A percentile compares a stretch with the other conserved stretches of the same genome.
Conservation (phyloP, 2,888 invertebrate genomes). For the Oasisia sp. region DNA sequence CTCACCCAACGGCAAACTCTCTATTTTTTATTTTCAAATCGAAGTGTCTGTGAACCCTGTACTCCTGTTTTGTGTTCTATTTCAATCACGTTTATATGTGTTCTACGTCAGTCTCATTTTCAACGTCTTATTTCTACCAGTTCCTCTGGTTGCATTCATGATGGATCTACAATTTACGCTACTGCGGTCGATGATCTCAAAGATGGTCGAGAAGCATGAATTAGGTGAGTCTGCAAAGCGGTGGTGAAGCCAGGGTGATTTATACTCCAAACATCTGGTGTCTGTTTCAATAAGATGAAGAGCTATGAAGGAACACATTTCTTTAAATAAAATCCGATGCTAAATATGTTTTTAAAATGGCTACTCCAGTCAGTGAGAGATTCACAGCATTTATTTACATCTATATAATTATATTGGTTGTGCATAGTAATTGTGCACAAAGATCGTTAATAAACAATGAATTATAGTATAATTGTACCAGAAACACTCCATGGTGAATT, state of each 20-base stretch:
- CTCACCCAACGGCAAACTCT: neutral
- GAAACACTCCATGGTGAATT: too few relatives aligned
- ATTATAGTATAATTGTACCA: too few relatives aligned
- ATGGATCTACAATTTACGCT: neutral
- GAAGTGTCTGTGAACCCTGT: neutral
- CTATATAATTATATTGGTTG: too few relatives aligned
- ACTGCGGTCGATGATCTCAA: neutral
- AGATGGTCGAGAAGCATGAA: neutral
- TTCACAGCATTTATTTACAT: too few relatives aligned
- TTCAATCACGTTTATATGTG: neutral
- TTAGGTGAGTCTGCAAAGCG: neutral
- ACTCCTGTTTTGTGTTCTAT: neutral
- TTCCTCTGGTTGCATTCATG: neutral
- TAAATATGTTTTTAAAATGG: too few relatives aligned
- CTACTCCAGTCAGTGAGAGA: too few relatives aligned
- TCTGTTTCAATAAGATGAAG: neutral
- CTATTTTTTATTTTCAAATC: neutral
- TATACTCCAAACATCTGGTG: neutral
- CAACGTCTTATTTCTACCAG: neutral
- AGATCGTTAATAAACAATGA: too few relatives aligned
- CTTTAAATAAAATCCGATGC: too few relatives aligned
- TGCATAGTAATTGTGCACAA: too few relatives aligned
- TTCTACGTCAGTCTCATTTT: too few relatives aligned
- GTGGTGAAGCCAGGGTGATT: neutral
- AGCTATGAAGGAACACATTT: too few relatives aligned